Evolutionary conservation across 2,113 vertebrate genomes (phyloP).

Genomic region (Castor canadensis): DNA sequence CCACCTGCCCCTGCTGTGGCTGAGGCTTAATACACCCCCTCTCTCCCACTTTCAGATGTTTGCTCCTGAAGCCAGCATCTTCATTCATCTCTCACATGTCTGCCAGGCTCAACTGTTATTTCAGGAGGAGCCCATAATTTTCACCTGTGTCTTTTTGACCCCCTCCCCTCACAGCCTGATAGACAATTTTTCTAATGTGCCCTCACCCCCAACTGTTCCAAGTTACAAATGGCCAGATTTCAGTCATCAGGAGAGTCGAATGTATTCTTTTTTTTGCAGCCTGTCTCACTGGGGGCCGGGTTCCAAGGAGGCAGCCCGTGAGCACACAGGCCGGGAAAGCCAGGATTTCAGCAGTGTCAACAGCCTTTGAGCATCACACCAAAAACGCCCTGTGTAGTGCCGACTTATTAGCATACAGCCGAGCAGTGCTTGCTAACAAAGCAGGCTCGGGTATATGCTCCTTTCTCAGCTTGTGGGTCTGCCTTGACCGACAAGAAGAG

Average conservation of each 20-base stretch:
- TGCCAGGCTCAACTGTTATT: neutral
- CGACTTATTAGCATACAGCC: constrained; percentile 85
- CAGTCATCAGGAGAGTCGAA: constrained; percentile 67
- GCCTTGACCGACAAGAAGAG: constrained; percentile 76
- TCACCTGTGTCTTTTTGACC: constrained; percentile 45
- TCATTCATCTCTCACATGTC: neutral
- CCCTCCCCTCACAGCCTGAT: constrained; percentile 8
- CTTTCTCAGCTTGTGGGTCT: constrained; percentile 75
- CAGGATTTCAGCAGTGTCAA: constrained; percentile 84
- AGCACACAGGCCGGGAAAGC: constrained; percentile 80
- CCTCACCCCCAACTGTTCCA: neutral
- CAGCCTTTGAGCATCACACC: constrained; percentile 83
- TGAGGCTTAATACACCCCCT: neutral
- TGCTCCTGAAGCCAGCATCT: neutral
- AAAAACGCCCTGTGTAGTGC: constrained; percentile 79
- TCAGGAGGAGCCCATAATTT: neutral
- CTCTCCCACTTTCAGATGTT: neutral
- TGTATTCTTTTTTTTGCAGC: constrained; percentile 79
- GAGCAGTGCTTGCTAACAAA: constrained; percentile 84
- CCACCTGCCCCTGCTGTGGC: neutral
- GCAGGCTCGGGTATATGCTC: constrained; percentile 74
- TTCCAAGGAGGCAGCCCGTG: constrained; percentile 81
- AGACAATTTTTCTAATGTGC: neutral
- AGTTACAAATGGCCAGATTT: constrained; percentile 67
- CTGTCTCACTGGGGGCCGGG: constrained; percentile 79